phyloP scores from a whole-genome alignment of 2,888 invertebrate genomes.

The Heliconius aoede region DNA sequence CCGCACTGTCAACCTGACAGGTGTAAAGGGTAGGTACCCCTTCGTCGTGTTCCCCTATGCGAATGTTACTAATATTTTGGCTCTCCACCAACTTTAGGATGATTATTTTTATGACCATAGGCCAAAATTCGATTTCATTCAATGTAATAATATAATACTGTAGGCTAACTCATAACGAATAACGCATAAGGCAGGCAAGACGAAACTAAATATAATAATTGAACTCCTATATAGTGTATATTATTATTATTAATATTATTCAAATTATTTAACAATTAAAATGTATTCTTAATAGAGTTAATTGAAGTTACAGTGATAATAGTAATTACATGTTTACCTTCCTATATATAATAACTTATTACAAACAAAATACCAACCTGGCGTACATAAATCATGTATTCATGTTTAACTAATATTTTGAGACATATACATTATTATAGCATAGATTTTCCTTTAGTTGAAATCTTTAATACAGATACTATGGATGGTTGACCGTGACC shows the following conservation, averaged over 20 bases:
- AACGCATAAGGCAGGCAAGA: too few species aligned
- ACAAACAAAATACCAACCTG: neutral
- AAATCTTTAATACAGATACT: neutral
- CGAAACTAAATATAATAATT: too few species aligned
- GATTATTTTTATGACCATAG: neutral
- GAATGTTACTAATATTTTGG: constrained; percentile 9
- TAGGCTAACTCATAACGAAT: too few species aligned
- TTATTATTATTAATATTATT: too few species aligned
- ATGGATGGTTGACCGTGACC: too few species aligned
- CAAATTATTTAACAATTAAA: too few species aligned
- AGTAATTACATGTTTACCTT: constrained; percentile 12
- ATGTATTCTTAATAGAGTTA: neutral
- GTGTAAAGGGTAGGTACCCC: constrained; percentile 1
- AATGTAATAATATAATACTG: too few species aligned
- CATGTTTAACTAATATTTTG: neutral
- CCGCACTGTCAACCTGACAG: constrained; percentile 17
- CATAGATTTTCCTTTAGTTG: neutral
- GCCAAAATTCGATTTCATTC: too few species aligned
- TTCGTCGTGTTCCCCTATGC: constrained; percentile 5
- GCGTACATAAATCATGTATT: constrained; percentile 1
- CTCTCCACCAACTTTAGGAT: neutral
- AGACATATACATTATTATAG: neutral
- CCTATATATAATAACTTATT: constrained; percentile 22
- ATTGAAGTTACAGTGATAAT: neutral
- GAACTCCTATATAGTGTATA: too few species aligned